Conservation (phyloP, 2,888 invertebrate genomes). For the Gastracanthus pulcherrimus region DNA sequence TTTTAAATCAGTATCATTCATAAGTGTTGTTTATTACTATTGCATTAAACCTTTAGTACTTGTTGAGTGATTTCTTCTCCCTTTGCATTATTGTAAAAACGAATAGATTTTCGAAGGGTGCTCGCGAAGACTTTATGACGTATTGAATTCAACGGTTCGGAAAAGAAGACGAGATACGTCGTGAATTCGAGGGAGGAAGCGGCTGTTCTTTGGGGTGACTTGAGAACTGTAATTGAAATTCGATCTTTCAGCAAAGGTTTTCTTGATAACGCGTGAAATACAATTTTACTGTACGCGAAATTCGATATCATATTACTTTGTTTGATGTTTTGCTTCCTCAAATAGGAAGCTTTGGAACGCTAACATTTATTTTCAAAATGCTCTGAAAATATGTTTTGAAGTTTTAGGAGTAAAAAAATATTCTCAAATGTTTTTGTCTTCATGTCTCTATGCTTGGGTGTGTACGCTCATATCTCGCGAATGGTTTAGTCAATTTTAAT, state of each 20-base stretch:
- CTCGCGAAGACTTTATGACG: not conserved
- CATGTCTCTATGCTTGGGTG: too few species aligned
- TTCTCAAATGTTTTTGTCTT: too few species aligned
- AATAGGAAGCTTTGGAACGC: not conserved
- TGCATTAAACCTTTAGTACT: too few species aligned
- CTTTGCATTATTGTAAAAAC: too few species aligned
- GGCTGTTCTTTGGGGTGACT: not conserved
- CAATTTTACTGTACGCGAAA: not conserved
- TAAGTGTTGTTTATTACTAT: too few species aligned
- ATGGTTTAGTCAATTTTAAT: too few species aligned
- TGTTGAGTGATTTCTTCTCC: too few species aligned
- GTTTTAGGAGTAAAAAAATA: too few species aligned
- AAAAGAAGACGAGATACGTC: not conserved
- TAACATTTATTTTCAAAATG: not conserved
- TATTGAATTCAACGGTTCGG: not conserved
- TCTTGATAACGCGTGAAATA: not conserved
- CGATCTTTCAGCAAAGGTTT: not conserved
- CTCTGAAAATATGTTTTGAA: too few species aligned
- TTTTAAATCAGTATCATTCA: too few species aligned
- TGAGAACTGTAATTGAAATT: conserved; percentile 8
- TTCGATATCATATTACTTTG: not conserved
- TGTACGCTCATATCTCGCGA: too few species aligned
- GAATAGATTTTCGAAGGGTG: too few species aligned
- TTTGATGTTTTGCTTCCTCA: not conserved
- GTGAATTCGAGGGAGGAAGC: not conserved